phyloP scores from a whole-genome alignment of 2,113 vertebrate genomes.

The Poecile atricapillus region DNA sequence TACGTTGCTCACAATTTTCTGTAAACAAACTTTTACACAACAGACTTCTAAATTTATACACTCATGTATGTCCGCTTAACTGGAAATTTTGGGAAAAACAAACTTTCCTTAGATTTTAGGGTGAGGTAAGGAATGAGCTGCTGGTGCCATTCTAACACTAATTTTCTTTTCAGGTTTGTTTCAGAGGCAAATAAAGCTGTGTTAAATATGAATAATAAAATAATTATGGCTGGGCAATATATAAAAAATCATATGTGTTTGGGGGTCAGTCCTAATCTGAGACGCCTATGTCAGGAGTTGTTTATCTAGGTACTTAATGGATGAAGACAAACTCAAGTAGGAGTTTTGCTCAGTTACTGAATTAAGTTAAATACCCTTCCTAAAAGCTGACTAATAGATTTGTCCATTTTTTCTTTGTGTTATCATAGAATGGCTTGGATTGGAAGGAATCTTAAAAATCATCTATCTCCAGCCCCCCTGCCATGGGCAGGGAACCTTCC shows the following conservation, averaged over 20 bases:
- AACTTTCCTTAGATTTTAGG: not conserved
- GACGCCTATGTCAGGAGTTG: not conserved
- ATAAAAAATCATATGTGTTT: not conserved
- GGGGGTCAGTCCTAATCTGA: not conserved
- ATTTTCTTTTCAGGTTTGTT: not conserved
- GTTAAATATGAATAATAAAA: not conserved
- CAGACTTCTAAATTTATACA: not conserved
- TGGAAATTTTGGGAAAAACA: not conserved
- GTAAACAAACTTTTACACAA: not conserved
- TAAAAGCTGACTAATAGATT: not conserved
- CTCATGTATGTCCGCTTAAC: not conserved
- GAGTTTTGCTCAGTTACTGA: not conserved
- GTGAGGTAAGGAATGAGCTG: fast-evolving
- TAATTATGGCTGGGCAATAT: not conserved
- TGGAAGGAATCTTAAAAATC: not conserved
- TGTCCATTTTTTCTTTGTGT: not conserved
- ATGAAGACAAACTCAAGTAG: not conserved
- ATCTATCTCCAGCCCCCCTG: not conserved
- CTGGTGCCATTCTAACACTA: not conserved
- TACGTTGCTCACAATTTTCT: not conserved
- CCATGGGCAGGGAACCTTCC: not conserved
- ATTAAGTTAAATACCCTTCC: not conserved
- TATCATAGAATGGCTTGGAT: not conserved
- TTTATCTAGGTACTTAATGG: not conserved
- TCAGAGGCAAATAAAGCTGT: not conserved